Conservation (phyloP, 2,113 vertebrate genomes). For the Coptodon rendalli region DNA sequence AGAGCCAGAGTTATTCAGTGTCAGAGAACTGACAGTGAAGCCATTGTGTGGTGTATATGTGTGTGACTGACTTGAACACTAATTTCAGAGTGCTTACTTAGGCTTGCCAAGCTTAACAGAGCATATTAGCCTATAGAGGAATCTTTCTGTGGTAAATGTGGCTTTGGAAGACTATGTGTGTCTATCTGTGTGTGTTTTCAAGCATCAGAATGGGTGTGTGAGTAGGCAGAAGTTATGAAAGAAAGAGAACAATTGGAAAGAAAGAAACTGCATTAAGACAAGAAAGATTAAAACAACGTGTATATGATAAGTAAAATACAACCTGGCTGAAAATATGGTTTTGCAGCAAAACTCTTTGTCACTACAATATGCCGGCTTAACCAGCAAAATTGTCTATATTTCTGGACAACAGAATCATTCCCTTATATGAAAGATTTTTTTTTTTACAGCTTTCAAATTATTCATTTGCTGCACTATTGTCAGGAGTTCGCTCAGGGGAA, state of each 20-base stretch:
- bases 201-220: background rate
- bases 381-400: background rate
- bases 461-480: background rate
- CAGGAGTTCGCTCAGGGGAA: background rate
- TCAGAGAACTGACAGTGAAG: constrained; percentile 9
- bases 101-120: constrained; percentile 16
- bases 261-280: background rate
- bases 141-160: constrained; percentile 8
- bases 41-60: constrained; percentile 4
- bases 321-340: background rate
- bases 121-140: constrained; percentile 14
- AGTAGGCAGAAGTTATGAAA: background rate
- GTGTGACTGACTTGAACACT: constrained; percentile 10
- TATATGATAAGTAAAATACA: background rate
- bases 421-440: background rate
- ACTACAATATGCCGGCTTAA: background rate
- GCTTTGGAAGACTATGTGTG: background rate
- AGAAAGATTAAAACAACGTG: background rate
- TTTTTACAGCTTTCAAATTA: background rate
- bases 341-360: background rate
- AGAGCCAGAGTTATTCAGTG: constrained; percentile 2
- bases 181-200: background rate
- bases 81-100: constrained; percentile 48
- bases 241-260: background rate
- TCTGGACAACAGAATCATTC: background rate